Evolutionary conservation across 1,140 invertebrate species (phyloP), one percentile per base, ranked within the genome.

Genomic region (Camponotus vicinus): DNA sequence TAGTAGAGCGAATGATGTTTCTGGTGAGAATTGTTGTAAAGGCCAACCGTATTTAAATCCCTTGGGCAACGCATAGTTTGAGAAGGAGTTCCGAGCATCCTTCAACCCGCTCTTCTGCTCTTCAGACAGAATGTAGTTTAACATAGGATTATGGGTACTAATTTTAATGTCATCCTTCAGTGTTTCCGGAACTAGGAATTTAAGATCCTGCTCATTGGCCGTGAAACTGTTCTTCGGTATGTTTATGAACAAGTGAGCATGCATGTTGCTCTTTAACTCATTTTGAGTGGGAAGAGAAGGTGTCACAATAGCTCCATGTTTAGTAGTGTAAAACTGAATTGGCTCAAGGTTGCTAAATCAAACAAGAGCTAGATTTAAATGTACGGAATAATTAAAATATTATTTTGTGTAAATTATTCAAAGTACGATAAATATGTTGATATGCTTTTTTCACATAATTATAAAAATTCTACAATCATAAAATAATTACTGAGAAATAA

Each of bases 1-100:
- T 49, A 92, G 52, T 32, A 86, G 84, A 61, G 91, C 69, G 70
- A 91, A 67, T 0, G 49, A 82, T 13, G 84, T 78, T 86, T 90
- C 91, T 21, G 89, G 83, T 11, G 87, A 66, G 67, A 90, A 85
- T 64, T 91, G 89, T 66, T 78, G 86, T 27, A 75, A 78, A 0
- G 82, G 45, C 79, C 79, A 73, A 27, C 42, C 52, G 11, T 82
- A 18, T 71, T 71, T 59, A 32, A 83, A 34, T 40, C 57, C 71
- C 21, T 87, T 76, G n/a, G 79, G 63, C n/a, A 88, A 9, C 45
- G 61, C 5, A 61, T 90, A 88, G 75, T 80, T 70, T 42, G 76
- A 9, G 7, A 87, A 55, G 6, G 88, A 79, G 45, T 21, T 87
- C 49, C 79, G 89, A 64, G 85, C 52, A 42, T 52, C 27, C 69